Evolutionary conservation across 2,797 vertebrate species (phyloP).

Genomic region (Pyrrhura leucotis): DNA sequence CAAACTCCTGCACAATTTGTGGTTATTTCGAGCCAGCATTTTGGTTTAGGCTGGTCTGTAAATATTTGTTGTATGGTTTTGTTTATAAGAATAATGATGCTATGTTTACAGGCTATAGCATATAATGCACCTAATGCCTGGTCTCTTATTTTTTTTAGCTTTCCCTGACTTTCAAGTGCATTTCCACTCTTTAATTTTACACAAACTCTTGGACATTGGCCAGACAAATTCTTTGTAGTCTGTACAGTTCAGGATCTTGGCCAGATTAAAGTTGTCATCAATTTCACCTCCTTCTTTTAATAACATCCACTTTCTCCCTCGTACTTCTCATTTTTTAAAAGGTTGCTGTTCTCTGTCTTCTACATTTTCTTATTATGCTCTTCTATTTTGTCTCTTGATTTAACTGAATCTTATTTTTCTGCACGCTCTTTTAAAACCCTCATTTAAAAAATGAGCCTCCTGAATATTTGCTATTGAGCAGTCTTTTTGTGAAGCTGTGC

Average conservation of each 20-base stretch:
- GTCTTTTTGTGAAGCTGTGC: not conserved
- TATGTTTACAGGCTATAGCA: not conserved
- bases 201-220: slow-evolving; percentile 19
- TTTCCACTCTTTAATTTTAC: slow-evolving; percentile 53
- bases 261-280: slow-evolving; percentile 48
- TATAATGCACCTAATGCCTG: not conserved
- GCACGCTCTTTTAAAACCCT: not conserved
- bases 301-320: not conserved
- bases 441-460: not conserved
- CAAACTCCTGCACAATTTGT: slow-evolving; percentile 19
- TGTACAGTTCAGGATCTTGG: slow-evolving; percentile 1
- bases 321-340: not conserved
- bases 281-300: slow-evolving; percentile 21
- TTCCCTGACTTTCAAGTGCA: not conserved
- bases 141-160: not conserved
- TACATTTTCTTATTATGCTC: not conserved
- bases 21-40: slow-evolving; percentile 25
- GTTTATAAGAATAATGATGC: slow-evolving; percentile 42
- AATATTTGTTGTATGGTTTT: slow-evolving; percentile 53
- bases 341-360: not conserved
- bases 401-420: not conserved
- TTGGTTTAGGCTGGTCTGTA: slow-evolving; percentile 6
- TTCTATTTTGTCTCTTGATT: not conserved
- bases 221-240: slow-evolving; percentile 35
- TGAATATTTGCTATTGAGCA: not conserved